Evolutionary conservation across 2,888 invertebrate species (phyloP).

Genomic region (Dioctria linearis): DNA sequence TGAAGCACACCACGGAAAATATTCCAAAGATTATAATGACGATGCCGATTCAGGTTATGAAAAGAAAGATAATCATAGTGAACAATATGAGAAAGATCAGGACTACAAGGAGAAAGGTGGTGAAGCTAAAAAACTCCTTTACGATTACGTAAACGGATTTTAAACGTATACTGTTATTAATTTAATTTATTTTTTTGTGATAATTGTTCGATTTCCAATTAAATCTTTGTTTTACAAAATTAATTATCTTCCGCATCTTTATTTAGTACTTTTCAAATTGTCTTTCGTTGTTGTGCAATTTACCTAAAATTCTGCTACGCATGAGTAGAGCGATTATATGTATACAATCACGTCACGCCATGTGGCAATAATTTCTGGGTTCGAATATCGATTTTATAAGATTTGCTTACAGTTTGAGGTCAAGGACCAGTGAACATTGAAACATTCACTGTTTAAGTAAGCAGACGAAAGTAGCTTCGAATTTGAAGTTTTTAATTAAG

Average conservation of each 20-base stretch:
- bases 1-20: conserved; percentile 82
- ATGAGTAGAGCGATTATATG: conserved; percentile 2
- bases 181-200: conserved; percentile 35
- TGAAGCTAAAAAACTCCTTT: conserved; percentile 12
- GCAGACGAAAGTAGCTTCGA: too few species aligned
- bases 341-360: background rate
- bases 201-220: conserved; percentile 15
- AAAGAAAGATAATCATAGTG: conserved; percentile 81
- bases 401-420: too few species aligned
- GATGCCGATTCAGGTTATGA: conserved; percentile 83
- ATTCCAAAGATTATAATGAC: conserved; percentile 83
- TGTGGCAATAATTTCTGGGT: background rate
- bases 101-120: conserved; percentile 82
- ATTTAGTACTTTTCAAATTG: background rate
- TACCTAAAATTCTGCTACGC: background rate
- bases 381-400: background rate
- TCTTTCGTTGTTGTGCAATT: background rate
- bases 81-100: conserved; percentile 80
- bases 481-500: too few species aligned
- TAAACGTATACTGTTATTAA: background rate
- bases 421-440: too few species aligned
- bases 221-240: conserved; percentile 28
- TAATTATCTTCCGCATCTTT: background rate
- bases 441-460: too few species aligned
- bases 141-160: conserved; percentile 42